Conservation (phyloP, 2,797 vertebrate genomes). For the Microctenopoma steveboyesi region DNA sequence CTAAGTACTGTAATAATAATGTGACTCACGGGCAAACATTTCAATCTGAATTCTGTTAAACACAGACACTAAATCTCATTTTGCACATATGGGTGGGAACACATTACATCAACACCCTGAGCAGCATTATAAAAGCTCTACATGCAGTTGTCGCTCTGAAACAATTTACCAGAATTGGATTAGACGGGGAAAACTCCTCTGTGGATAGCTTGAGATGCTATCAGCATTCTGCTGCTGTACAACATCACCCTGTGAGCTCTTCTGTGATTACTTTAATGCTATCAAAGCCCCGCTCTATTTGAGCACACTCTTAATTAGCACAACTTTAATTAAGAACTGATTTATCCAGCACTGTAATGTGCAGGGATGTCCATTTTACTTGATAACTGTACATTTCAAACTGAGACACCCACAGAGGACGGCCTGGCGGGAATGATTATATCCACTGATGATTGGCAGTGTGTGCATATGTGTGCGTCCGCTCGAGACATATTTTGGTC, state of each 20-base stretch:
- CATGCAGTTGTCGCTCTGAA: slow-evolving; percentile 48
- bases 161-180: slow-evolving; percentile 68
- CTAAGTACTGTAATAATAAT: not conserved
- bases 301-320: slow-evolving; percentile 73
- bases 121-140: slow-evolving; percentile 30
- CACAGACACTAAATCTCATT: slow-evolving; percentile 6
- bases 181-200: slow-evolving; percentile 58
- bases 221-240: slow-evolving; percentile 64
- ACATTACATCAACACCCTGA: slow-evolving; percentile 31
- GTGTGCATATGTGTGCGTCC: slow-evolving; percentile 8
- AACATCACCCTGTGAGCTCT: slow-evolving; percentile 62
- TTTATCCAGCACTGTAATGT: slow-evolving; percentile 54
- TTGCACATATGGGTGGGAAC: slow-evolving; percentile 8
- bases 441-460: slow-evolving; percentile 45
- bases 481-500: slow-evolving; percentile 40
- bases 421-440: slow-evolving; percentile 26
- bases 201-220: slow-evolving; percentile 64
- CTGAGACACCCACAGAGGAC: slow-evolving; percentile 27
- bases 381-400: slow-evolving; percentile 35
- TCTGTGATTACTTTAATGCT: slow-evolving; percentile 72
- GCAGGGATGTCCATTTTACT: slow-evolving; percentile 35
- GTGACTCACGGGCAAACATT: not conserved
- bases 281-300: slow-evolving; percentile 70
- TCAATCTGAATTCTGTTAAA: slow-evolving; percentile 1
- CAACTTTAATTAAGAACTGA: slow-evolving; percentile 75